Evolutionary conservation across 2,888 invertebrate species (phyloP).

Genomic region (Oligia fasciuncula): DNA sequence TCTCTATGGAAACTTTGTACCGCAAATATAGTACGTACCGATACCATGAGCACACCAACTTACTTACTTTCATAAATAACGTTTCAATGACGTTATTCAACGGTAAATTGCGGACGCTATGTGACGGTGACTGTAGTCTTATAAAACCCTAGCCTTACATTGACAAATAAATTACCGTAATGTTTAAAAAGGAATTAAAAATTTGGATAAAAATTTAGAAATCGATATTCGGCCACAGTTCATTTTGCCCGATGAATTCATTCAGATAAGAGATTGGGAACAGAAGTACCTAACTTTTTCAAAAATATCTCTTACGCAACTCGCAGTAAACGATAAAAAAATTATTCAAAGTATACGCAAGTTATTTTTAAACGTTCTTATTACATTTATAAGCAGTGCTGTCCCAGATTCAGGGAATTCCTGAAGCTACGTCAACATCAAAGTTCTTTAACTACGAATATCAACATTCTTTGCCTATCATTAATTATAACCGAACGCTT

Average conservation of each 20-base stretch:
- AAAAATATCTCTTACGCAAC: constrained; percentile 17
- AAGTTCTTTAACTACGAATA: constrained; percentile 52
- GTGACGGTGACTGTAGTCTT: neutral
- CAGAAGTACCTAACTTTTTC: neutral
- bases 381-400: constrained; percentile 59
- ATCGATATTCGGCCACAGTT: neutral
- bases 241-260: neutral
- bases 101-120: neutral
- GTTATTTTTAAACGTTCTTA: constrained; percentile 61
- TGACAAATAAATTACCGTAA: neutral
- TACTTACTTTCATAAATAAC: no score
- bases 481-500: constrained; percentile 50
- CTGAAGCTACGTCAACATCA: constrained; percentile 43
- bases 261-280: neutral
- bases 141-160: neutral
- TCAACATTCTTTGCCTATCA: constrained; percentile 44
- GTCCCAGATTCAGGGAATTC: constrained; percentile 64
- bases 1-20: no score
- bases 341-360: constrained; percentile 19
- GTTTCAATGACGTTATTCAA: no score
- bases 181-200: neutral
- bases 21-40: no score
- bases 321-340: constrained; percentile 43
- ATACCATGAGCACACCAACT: no score
- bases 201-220: neutral